These are phyloP conservation scores for Agrilus cyanescens DNA, from an alignment of 2,888 invertebrate species.

Conservation along the genomic window DNA sequence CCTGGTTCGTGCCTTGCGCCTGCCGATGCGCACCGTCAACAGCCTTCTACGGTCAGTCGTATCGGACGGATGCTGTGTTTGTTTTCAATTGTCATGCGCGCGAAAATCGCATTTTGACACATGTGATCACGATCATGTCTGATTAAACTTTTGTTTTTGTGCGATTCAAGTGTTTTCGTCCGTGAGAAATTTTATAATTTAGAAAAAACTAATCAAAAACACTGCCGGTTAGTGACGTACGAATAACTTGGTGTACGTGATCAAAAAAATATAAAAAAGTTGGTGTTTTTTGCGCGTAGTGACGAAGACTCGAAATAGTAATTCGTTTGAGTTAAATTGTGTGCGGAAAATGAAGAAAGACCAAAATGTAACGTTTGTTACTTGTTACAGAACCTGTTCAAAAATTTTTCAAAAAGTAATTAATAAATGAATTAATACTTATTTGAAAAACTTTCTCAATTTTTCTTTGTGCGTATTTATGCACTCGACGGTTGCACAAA, in stretches of 20 bases:
- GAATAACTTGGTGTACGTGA: no score
- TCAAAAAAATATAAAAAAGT: no score
- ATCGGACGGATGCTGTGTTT: constrained; percentile 28
- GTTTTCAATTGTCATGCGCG: constrained; percentile 19
- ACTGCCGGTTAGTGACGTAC: no score
- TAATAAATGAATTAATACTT: constrained; percentile 8
- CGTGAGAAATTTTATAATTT: constrained; percentile 16
- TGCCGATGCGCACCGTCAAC: constrained; percentile 26
- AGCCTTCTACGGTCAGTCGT: constrained; percentile 28
- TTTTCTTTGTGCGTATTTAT: constrained; percentile 2
- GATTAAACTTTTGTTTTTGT: neutral
- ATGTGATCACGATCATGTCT: constrained; percentile 6
- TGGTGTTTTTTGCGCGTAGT: no score
- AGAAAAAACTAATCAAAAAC: constrained; percentile 9
- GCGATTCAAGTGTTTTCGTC: constrained; percentile 15
- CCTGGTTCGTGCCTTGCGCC: constrained; percentile 18
- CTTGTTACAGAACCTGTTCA: constrained; percentile 7
- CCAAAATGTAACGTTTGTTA: constrained; percentile 1
- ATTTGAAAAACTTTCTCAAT: constrained; percentile 7
- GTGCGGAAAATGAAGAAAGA: constrained; percentile 1
- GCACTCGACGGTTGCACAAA: no score
- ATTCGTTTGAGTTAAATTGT: neutral
- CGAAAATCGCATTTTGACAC: constrained; percentile 13
- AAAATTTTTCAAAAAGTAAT: constrained; percentile 7
- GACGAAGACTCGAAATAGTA: neutral